phyloP scores from a whole-genome alignment of 2,888 invertebrate genomes.

The Leucophenga montana region DNA sequence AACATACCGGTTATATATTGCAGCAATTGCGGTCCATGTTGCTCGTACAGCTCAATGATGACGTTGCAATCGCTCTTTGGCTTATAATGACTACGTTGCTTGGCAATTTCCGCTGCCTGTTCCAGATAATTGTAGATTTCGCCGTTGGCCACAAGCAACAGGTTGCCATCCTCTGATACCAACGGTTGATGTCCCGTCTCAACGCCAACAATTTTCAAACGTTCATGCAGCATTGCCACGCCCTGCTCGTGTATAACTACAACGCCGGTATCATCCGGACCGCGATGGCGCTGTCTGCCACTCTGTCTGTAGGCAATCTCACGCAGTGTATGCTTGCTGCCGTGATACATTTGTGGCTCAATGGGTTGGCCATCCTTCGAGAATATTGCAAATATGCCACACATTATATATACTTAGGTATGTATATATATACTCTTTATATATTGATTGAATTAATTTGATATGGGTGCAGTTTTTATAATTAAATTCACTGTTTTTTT shows the following conservation, averaged over 20 bases:
- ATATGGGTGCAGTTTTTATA: neutral
- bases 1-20: conserved; percentile 71
- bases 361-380: conserved; percentile 65
- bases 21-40: conserved; percentile 64
- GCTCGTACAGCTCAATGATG: conserved; percentile 70
- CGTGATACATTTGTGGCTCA: conserved; percentile 51
- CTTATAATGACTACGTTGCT: conserved; percentile 61
- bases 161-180: conserved; percentile 60
- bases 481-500: neutral
- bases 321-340: conserved; percentile 58
- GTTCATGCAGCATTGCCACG: conserved; percentile 69
- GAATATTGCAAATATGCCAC: conserved; percentile 72
- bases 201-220: conserved; percentile 69
- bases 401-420: conserved; percentile 56
- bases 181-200: conserved; percentile 70
- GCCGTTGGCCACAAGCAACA: conserved; percentile 71
- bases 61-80: conserved; percentile 72
- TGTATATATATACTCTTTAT: neutral
- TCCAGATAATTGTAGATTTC: conserved; percentile 72
- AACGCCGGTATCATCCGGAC: conserved; percentile 71
- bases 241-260: conserved; percentile 62
- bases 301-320: conserved; percentile 71
- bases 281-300: conserved; percentile 70
- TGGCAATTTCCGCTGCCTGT: conserved; percentile 65
- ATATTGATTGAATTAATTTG: neutral